Evolutionary conservation across 1,140 invertebrate genomes (phyloP).

Genomic region (Bathynomus jamesi): DNA sequence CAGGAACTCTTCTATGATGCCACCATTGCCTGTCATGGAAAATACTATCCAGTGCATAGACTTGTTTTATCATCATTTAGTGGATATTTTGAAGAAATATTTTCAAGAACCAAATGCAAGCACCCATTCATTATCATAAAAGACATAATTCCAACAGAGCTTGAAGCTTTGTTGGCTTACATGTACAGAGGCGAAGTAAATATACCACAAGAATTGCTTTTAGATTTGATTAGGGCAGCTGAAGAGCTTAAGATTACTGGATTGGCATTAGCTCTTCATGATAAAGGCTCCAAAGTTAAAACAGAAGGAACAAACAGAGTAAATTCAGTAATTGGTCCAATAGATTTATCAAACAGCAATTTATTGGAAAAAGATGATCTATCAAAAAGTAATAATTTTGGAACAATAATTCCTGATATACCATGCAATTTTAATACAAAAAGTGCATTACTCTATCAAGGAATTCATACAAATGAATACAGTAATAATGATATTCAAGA

Average conservation of each 20-base stretch:
- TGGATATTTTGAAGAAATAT: constrained; percentile 7
- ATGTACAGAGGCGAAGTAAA: not conserved
- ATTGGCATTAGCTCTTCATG: too few relatives aligned
- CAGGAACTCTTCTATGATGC: constrained; percentile 12
- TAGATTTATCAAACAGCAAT: too few relatives aligned
- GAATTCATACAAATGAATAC: too few relatives aligned
- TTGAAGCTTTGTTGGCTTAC: not conserved
- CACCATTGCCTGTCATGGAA: constrained; percentile 9
- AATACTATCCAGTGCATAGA: constrained; percentile 14
- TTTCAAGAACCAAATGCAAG: not conserved
- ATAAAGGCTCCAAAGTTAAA: too few relatives aligned
- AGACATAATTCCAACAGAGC: not conserved
- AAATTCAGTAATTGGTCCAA: too few relatives aligned
- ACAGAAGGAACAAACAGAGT: too few relatives aligned
- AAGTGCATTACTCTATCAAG: too few relatives aligned
- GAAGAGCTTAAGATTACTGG: not conserved
- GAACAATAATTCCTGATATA: too few relatives aligned
- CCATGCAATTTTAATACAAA: too few relatives aligned
- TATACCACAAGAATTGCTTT: not conserved
- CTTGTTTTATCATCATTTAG: constrained; percentile 11
- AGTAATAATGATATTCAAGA: too few relatives aligned
- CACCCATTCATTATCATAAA: not conserved
- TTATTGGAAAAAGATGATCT: too few relatives aligned
- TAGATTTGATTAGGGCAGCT: not conserved
- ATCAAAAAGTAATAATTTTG: too few relatives aligned